Base-by-base conservation (phyloP, 2,797 vertebrate species). In the Chrysolophus pictus region DNA sequence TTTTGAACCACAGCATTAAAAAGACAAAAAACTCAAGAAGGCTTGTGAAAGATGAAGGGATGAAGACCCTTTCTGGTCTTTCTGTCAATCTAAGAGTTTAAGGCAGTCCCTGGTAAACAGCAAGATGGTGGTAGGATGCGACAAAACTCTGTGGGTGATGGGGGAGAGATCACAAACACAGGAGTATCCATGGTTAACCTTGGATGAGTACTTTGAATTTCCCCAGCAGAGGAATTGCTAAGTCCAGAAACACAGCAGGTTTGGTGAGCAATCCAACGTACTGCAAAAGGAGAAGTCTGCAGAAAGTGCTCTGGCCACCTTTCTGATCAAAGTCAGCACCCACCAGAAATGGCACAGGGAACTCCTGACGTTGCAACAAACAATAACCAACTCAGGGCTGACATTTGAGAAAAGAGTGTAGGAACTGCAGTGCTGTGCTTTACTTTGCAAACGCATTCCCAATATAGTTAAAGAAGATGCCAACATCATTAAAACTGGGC, bases 401-500 rank as follows among this genome's bases (percentile, higher is more conserved):
- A 91, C 71, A 91, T 87, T 56, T 91, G 88, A 91, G 90, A 91
- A 87, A 29, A 79, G 68, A 9, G 47, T 88, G 28, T 46, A 76
- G 79, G 78, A 95, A 82, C 44, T 76, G 88, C 90, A 93, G 77
- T 9, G 47, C 77, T 90, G 86, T 49, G 49, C 55, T 95, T 91
- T 84, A 71, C 71, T 88, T 90, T 90, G 94, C 70, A 88, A 78
- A 63, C 63, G 14, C 44, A 14, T 87, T 91, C 90, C 60, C 77
- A 88, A 31, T 82, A 88, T 77, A 89, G 82, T 47, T 76, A 91
- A 88, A 70, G 83, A 86, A 93, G 93, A 88, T 94, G 91, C 83
- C 88, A 85, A 67, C 85, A 92, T 89, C 88, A 88, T 90, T 94
- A 90, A 92, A 94, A 90, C 60, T 64, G 77, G 80, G 31, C 93